Evolutionary conservation across 2,113 vertebrate species (phyloP), one percentile per base, ranked within the genome.

Genomic region (Grus americana): DNA sequence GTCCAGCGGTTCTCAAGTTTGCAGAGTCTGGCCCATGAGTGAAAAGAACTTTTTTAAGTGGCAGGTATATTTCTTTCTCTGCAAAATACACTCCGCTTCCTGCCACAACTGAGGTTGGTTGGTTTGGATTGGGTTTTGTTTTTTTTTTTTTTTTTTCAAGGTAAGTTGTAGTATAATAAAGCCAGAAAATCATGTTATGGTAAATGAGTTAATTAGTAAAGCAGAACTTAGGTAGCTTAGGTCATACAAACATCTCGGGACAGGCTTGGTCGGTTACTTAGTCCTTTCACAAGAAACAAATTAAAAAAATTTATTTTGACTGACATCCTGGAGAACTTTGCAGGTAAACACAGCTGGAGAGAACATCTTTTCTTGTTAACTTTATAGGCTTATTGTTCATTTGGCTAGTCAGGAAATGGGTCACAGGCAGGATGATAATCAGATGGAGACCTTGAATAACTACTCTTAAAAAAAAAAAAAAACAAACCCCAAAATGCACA

Each of bases 271-370:
- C 0, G 0, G 22, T 94, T 96, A 76, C 91, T 91, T 90, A 49
- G 79, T 92, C 89, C 91, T 97, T 84, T 58, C 26, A 52, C 61
- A 79, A 95, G 95, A 85, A 92, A 88, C 75, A 95, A 93, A 74
- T 65, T 67, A 12, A 79, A 52, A 75, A 61, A 40, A 15, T 86
- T 95, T 80, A 94, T 97, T 94, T 92, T 36, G 90, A 96, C 61
- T 91, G 95, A 95, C 88, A 96, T 95, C 93, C 91, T 92, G 91
- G 40, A 97, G 92, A 85, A 79, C n/a, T 72, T 65, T 73, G 86
- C 95, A 96, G 95, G 83, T 95, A 95, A 97, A 97, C 95, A 95
- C 96, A 97, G 95, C 96, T 97, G 96, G 88, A 68, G 79, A 81
- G 73, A 95, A 89, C 83, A 82, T 96, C 18, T 81, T 38, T 94